Evolutionary conservation across 2,888 invertebrate species (phyloP).

Genomic region (Dione vanillae): DNA sequence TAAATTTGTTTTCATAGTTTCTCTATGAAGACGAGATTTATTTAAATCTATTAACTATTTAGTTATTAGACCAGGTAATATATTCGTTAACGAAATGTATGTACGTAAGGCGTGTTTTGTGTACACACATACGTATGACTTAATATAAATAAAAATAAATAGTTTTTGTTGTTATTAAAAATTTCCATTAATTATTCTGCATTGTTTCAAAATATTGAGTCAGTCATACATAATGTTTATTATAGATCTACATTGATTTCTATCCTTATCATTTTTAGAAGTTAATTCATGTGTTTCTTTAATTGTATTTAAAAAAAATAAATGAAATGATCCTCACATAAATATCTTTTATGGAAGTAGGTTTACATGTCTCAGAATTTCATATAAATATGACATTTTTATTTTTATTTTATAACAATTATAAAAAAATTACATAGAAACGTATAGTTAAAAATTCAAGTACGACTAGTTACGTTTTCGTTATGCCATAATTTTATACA

Average conservation of each 20-base stretch:
- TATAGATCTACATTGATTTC: not conserved
- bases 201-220: too few species aligned
- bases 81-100: conserved; percentile 23
- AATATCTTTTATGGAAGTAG: not conserved
- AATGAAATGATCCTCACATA: too few species aligned
- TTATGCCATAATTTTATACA: not conserved
- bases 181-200: too few species aligned
- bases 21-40: conserved; percentile 33
- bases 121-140: not conserved
- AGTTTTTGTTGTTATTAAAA: too few species aligned
- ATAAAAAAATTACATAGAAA: not conserved
- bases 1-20: conserved; percentile 31
- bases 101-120: not conserved
- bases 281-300: too few species aligned
- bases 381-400: not conserved
- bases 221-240: too few species aligned
- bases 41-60: too few species aligned
- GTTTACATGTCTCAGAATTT: not conserved
- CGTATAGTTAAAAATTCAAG: not conserved
- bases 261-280: not conserved
- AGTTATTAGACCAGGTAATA: conserved; percentile 39
- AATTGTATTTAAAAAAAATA: too few species aligned
- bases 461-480: not conserved
- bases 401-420: not conserved
- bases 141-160: not conserved